Percentiles rank a stretch among this genome's conserved stretches.
Evolutionary conservation across 2,888 invertebrate genomes (phyloP).

Genomic region (Camptogramma bilineatum): DNA sequence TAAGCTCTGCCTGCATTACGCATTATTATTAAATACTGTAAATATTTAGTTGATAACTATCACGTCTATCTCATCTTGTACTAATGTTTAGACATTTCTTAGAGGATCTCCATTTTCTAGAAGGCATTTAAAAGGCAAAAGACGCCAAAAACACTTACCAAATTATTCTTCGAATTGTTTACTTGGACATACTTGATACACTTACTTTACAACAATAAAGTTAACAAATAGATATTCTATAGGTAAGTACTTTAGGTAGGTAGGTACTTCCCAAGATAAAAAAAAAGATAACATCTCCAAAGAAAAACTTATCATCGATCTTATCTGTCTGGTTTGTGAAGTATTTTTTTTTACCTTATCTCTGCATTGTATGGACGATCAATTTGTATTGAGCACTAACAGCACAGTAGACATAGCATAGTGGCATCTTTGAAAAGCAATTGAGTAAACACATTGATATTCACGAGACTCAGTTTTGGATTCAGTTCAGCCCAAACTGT

Average conservation of each 20-base stretch:
- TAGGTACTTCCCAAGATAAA: neutral
- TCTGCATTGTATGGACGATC: neutral
- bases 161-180: too few relatives aligned
- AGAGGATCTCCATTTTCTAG: too few relatives aligned
- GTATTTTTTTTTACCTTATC: neutral
- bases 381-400: neutral
- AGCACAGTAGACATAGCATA: too few relatives aligned
- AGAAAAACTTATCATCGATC: neutral
- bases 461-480: neutral
- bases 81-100: neutral
- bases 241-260: too few relatives aligned
- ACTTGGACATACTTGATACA: neutral
- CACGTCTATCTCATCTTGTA: neutral
- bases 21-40: neutral
- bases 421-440: too few relatives aligned
- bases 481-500: neutral
- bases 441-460: neutral
- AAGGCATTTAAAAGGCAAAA: too few relatives aligned
- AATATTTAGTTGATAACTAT: neutral
- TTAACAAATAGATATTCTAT: too few relatives aligned
- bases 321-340: neutral
- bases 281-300: neutral
- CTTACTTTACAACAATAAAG: neutral
- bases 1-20: neutral
- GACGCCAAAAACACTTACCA: too few relatives aligned